Base-by-base conservation (phyloP, 2,113 vertebrate genomes). In the Abramis brama region DNA sequence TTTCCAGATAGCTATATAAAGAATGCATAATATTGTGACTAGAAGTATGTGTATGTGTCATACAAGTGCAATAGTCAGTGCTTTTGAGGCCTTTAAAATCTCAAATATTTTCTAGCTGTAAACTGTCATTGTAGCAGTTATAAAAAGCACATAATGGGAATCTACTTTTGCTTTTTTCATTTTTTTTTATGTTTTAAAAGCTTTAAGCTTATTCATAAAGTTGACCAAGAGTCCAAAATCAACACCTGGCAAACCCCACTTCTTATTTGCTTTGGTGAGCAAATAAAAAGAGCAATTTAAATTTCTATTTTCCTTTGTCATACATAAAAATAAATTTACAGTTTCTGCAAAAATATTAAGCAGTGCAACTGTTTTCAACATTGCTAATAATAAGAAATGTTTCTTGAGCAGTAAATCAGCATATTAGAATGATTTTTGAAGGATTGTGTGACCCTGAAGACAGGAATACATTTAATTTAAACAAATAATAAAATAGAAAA, bases 21-120 rank as follows among this genome's bases (percentile, higher is more conserved):
- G 45, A 66, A 64, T 81, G 43, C 57, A 27, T 7, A 77, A 64
- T 57, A 79, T 76, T 59, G 17, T 45, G 43, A 27, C 23, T 75
- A 15, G 7, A 75, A 43, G 70, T 73, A 43, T 71, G 39, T n/a
- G 0, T 45, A 43, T 71, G 19, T 11, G 0, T 45, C 59, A 47
- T 10, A 30, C 15, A 64, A 64, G 39, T 27, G n/a, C 2, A 8
- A 19, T 64, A 64, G 23, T 80, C 59, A 45, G n/a, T 39, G 55
- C 15, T 80, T 80, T 45, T 64, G n/a, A 64, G 5, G 30, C 55
- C 7, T 59, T 60, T 15, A 79, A 39, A 80, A 60, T 43, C 36
- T 68, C 36, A 47, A 74, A 74, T 11, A 4, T 33, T 79, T 39
- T 23, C 55, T n/a, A n/a, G 55, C 55, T 79, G 33, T 21, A 33